Base-by-base conservation (phyloP, 2,888 invertebrate genomes). In the Coelinius sp. region DNA sequence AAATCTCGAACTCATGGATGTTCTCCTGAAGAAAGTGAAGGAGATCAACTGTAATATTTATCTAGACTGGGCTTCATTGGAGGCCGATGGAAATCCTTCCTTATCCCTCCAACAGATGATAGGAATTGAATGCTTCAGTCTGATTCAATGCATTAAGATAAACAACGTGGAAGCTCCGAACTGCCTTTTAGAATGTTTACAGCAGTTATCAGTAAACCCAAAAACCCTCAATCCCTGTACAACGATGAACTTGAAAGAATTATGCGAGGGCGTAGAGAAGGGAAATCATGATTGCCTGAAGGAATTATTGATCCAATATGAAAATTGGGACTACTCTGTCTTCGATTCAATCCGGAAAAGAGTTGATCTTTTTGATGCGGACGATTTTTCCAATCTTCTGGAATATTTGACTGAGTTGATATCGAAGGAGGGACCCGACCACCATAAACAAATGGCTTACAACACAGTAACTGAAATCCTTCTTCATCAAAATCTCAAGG, bases 31-130 rank as follows among this genome's bases (percentile, higher is more conserved):
- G 8, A 82, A 80, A 71, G 67, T 85, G 2, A 83, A 85, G 35
- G 80, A 83, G 44, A 73, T 87, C 2, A 80, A 83, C 44, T 81
- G 81, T 14, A 76, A 81, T 2, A 81, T 79, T 66, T 87, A 84
- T 49, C 38, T 88, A 1, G 78, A 75, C 2, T 87, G 87, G 87
- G 82, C 79, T 2, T 84, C 84, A 38, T 20, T 83, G 12, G 77
- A 84, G 2, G 82, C 84, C 2, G 70, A 74, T 12, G 81, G 83
- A 3, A 80, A 83, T 38, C 70, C 69, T 0, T 72, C 71, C 2
- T 75, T 84, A 1, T 79, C 83, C 5, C 70, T 87, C 7, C 87
- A 88, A 70, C 79, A 80, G 62, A 79, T 83, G 1, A 78, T 88
- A 17, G 83, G 86, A 12, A 71, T 81, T 1, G 85, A 83, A 22